Base-by-base conservation (phyloP, 2,888 invertebrate genomes). In the Tinea pellionella region DNA sequence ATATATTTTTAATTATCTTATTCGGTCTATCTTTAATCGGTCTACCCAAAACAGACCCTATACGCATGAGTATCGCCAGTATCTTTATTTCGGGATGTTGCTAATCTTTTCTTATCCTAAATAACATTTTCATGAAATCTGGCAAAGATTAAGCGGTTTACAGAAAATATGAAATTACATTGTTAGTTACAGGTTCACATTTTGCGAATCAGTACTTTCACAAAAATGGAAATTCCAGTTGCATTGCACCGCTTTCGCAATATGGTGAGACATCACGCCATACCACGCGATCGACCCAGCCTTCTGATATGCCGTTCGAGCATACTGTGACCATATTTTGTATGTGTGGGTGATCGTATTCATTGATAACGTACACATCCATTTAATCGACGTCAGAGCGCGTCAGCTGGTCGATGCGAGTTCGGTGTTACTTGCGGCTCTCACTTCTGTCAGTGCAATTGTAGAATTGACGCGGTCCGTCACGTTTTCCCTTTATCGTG, bases 201-300 rank as follows among this genome's bases (percentile, higher is more conserved):
- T n/a, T 24, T 37, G 2, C 37, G 9, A 47, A 47, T 24, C 2
- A 15, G 47, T 13, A 16, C 47, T 47, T 47, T 47, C 47, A 47
- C 15, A 47, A 47, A 15, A n/a, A 16, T 47, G 47, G 15, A 47
- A 47, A 16, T 47, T 15, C 47, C 47, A 47, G 15, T 9, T 47
- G 47, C 15, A 16, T 47, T 47, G 47, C 13, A 30, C 59, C 18
- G 77, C 80, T 85, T 85, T 84, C 83, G 77, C 75, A 80, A 75
- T 29, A 47, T 63, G 78, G 59, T 37, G 37, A 77, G 71, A 69
- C 68, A 77, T 80, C 79, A 84, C 85, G 86, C 85, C 84, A 86
- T 71, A 73, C 72, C 80, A 73, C 74, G 74, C 80, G 75, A 81
- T 77, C 71, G 71, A 69, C 73, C 69, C 66, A 65, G 47, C 43